Evolutionary conservation across 2,113 vertebrate species (phyloP).

Genomic region (Neolamprologus modestus): DNA sequence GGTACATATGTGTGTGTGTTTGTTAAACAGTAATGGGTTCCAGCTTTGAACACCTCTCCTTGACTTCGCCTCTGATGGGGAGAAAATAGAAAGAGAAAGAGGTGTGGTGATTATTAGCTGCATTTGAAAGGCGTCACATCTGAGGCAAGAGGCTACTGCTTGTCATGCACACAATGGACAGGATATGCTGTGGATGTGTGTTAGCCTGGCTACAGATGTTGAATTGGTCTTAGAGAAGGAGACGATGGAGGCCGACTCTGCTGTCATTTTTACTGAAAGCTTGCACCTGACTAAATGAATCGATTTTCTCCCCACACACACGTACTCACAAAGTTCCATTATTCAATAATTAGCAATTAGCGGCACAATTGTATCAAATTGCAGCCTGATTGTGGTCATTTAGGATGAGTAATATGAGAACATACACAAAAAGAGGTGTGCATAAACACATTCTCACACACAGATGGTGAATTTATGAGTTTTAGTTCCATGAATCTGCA

Average conservation of each 20-base stretch:
- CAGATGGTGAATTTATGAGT: background rate
- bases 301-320: background rate
- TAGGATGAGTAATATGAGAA: background rate
- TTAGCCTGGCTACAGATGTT: background rate
- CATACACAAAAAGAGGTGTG: background rate
- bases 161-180: background rate
- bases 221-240: background rate
- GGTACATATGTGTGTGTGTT: background rate
- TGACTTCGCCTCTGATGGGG: background rate
- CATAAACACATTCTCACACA: background rate
- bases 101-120: background rate
- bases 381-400: background rate
- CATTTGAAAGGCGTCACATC: background rate
- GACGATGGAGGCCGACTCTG: background rate
- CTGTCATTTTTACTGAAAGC: background rate
- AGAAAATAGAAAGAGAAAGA: background rate
- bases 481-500: background rate
- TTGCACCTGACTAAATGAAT: background rate
- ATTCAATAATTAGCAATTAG: background rate
- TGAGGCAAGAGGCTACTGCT: background rate
- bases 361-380: background rate
- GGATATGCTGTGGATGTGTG: background rate
- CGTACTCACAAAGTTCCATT: background rate
- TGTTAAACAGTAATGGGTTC: background rate
- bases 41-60: background rate